Evolutionary conservation across 2,888 invertebrate genomes (phyloP).

Genomic region (Heliconius aoede): DNA sequence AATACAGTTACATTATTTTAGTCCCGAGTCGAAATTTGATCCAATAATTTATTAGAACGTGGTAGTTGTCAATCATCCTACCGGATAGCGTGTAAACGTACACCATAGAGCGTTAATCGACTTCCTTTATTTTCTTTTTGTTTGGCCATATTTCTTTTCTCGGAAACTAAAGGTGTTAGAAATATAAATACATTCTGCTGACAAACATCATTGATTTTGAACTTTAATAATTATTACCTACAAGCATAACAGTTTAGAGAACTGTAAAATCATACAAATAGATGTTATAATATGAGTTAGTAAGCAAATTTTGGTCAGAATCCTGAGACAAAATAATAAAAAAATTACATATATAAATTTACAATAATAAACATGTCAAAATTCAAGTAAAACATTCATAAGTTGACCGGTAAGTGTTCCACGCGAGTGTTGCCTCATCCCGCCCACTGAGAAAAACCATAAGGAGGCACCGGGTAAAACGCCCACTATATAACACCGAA

Average conservation of each 20-base stretch:
- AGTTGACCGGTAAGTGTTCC: not conserved
- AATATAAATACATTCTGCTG: conserved; percentile 15
- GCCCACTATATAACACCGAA: conserved; percentile 40
- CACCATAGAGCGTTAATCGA: conserved; percentile 55
- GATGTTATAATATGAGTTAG: too few relatives aligned
- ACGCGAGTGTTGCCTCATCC: conserved; percentile 25
- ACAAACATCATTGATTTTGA: conserved; percentile 12
- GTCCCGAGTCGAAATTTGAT: conserved; percentile 21
- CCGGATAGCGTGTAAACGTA: conserved; percentile 58
- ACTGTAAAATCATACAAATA: not conserved
- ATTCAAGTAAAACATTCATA: not conserved
- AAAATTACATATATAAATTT: not conserved
- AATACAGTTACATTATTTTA: not conserved
- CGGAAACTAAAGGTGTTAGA: conserved; percentile 55
- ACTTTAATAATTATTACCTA: conserved; percentile 1
- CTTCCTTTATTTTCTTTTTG: conserved; percentile 68
- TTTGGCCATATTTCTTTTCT: conserved; percentile 64
- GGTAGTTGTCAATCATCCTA: conserved; percentile 43
- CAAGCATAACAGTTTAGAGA: not conserved
- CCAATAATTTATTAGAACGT: conserved; percentile 4
- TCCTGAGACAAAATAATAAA: not conserved
- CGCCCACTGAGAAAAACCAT: conserved; percentile 34
- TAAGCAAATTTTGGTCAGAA: not conserved
- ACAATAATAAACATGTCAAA: conserved; percentile 26
- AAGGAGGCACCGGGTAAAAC: conserved; percentile 38